These are phyloP conservation scores for Festucalex cinctus DNA, from an alignment of 2,113 vertebrate species.

Conservation along the genomic window DNA sequence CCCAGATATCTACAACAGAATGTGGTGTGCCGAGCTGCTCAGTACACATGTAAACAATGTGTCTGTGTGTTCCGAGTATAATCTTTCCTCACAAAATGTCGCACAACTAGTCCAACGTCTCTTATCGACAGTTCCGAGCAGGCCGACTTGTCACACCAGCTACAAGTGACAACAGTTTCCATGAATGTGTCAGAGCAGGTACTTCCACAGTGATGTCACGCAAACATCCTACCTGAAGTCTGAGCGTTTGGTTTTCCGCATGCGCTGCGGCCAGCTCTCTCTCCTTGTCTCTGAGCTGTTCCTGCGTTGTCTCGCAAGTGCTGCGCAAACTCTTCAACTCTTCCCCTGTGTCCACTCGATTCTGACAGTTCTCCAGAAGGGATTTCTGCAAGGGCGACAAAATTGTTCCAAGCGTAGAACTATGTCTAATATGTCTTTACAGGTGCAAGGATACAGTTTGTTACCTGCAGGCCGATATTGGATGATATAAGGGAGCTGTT, in stretches of 20 bases:
- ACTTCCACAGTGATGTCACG: background rate
- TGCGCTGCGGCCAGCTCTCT: conserved; percentile 78
- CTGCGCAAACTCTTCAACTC: conserved; percentile 77
- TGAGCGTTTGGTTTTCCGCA: conserved; percentile 86
- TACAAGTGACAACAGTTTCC: background rate
- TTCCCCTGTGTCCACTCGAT: conserved; percentile 77
- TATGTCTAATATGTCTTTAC: background rate
- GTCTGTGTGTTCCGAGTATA: background rate
- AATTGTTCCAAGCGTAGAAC: conserved; percentile 8
- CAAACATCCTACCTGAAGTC: conserved; percentile 78
- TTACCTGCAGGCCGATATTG: conserved; percentile 88
- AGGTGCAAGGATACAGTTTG: conserved; percentile 4
- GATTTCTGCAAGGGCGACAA: conserved; percentile 79
- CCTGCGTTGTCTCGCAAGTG: conserved; percentile 80
- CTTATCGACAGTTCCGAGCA: background rate
- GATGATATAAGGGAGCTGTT: conserved; percentile 84
- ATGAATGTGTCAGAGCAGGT: conserved; percentile 7
- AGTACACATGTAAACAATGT: background rate
- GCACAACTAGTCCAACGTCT: conserved; percentile 1
- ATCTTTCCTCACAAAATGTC: background rate
- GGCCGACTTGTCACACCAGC: conserved; percentile 1
- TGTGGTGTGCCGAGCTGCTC: background rate
- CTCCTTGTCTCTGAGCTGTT: conserved; percentile 83
- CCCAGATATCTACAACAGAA: background rate
- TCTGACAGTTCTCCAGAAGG: conserved; percentile 85